phyloP scores from a whole-genome alignment of 2,888 invertebrate species.

The Trichogramma evanescens region DNA sequence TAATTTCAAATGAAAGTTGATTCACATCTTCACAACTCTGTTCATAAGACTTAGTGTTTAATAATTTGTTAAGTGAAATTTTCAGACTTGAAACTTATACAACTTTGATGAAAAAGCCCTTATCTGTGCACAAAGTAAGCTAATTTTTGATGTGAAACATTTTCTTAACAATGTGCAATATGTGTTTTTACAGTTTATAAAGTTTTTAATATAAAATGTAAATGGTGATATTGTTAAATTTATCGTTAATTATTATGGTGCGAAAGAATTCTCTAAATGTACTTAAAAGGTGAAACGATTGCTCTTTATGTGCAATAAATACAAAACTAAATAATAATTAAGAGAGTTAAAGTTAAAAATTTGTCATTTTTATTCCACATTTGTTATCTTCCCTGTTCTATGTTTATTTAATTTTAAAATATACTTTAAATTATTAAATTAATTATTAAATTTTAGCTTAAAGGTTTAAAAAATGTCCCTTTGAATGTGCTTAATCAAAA shows the following conservation, averaged over 20 bases:
- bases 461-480: too few species aligned
- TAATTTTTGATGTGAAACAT: neutral
- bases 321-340: neutral
- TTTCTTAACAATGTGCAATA: neutral
- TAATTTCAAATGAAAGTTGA: too few species aligned
- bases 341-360: too few species aligned
- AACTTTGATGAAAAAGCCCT: neutral
- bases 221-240: slow-evolving; percentile 7
- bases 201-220: neutral
- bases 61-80: neutral
- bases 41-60: too few species aligned
- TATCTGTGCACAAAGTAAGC: neutral
- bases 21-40: too few species aligned
- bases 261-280: neutral
- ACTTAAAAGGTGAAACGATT: slow-evolving; percentile 6
- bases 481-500: too few species aligned
- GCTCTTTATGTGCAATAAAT: slow-evolving; percentile 3
- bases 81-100: neutral
- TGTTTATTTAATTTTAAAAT: too few species aligned
- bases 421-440: too few species aligned
- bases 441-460: too few species aligned
- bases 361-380: too few species aligned
- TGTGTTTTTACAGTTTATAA: neutral
- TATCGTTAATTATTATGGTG: neutral
- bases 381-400: too few species aligned